Evolutionary conservation across 1,140 invertebrate species (phyloP).

Genomic region (Thaumatotibia leucotreta): DNA sequence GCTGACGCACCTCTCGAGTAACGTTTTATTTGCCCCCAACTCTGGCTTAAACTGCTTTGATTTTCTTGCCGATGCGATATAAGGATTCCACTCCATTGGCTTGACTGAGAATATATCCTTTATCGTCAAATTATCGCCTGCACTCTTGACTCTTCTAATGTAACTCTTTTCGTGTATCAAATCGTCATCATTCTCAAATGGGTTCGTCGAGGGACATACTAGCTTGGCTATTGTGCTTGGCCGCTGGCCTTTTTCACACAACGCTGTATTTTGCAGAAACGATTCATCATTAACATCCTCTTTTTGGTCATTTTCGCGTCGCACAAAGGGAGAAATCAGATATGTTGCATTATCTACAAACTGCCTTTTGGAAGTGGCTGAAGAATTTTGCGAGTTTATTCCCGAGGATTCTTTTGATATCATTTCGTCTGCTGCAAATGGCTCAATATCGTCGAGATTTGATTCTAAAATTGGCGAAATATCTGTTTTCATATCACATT

Average conservation of each 20-base stretch:
- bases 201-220: too few species aligned
- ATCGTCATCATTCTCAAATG: slow-evolving; percentile 23
- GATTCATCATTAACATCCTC: background rate
- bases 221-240: too few species aligned
- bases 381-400: background rate
- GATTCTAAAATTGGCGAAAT: background rate
- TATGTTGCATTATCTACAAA: background rate
- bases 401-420: background rate
- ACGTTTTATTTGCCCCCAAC: slow-evolving; percentile 25
- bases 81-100: slow-evolving; percentile 31
- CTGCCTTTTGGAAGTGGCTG: background rate
- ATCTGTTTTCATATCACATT: background rate
- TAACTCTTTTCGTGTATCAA: slow-evolving; percentile 12
- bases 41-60: slow-evolving; percentile 32
- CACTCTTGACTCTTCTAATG: background rate
- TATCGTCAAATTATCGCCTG: slow-evolving; percentile 22
- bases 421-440: background rate
- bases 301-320: background rate
- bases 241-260: background rate
- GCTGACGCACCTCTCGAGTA: slow-evolving; percentile 41
- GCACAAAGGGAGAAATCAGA: background rate
- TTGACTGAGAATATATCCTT: slow-evolving; percentile 36
- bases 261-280: background rate
- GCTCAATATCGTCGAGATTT: background rate
- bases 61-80: slow-evolving; percentile 27